Percentiles rank a stretch among this genome's conserved stretches.
Conservation (phyloP, 2,113 vertebrate genomes). For the Heterocephalus glaber region DNA sequence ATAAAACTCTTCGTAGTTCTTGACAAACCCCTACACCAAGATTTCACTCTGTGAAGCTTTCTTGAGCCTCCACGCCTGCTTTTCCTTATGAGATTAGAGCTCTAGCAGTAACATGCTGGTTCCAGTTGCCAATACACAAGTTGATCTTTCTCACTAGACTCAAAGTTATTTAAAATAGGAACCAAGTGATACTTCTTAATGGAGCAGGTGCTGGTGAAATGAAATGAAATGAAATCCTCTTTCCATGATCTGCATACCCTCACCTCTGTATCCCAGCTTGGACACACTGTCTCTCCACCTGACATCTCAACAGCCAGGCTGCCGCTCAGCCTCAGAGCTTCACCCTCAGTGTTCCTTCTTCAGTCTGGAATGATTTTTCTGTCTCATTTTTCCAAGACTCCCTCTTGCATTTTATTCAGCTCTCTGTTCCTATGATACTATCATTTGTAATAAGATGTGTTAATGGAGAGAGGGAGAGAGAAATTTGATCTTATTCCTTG, state of each 20-base stretch:
- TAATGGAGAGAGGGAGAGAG: not conserved
- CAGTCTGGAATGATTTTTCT: not conserved
- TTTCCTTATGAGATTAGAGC: not conserved
- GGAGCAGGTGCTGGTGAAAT: not conserved
- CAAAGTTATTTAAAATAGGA: not conserved
- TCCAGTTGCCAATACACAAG: not conserved
- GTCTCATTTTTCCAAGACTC: not conserved
- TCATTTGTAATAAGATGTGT: not conserved
- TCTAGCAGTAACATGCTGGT: not conserved
- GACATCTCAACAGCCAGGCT: not conserved
- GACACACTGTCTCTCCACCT: not conserved
- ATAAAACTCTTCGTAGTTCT: not conserved
- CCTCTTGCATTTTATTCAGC: not conserved
- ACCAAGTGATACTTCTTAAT: not conserved
- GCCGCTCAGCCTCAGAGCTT: not conserved
- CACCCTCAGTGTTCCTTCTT: not conserved
- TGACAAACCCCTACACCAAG: not conserved
- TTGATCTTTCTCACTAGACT: not conserved
- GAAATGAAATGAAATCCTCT: not conserved
- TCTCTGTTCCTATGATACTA: not conserved
- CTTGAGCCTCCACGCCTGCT: rapidly evolving
- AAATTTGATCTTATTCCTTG: not conserved
- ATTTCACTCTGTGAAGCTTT: not conserved
- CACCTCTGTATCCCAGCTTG: rapidly evolving
- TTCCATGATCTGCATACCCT: rapidly evolving